These are phyloP conservation scores for Caenorhabditis plicata DNA, from an alignment of 2,888 invertebrate species.

Conservation along the genomic window DNA sequence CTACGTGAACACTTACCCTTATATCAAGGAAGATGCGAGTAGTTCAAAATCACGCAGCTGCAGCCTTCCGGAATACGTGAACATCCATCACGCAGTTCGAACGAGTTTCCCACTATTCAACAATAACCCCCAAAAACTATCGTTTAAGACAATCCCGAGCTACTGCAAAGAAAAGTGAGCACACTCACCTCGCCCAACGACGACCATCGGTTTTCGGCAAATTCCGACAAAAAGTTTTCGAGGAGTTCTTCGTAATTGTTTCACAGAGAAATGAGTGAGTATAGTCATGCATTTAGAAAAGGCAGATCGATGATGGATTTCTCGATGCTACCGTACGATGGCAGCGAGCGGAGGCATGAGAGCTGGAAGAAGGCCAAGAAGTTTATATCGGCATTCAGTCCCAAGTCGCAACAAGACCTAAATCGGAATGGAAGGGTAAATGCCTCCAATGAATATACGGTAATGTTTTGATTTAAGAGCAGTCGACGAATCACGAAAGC, in stretches of 20 bases:
- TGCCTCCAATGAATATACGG: background rate
- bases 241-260: background rate
- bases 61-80: constrained; percentile 35
- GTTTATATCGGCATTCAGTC: constrained; percentile 44
- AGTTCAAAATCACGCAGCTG: constrained; percentile 28
- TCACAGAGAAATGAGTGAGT: background rate
- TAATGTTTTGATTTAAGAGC: constrained; percentile 1
- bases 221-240: constrained; percentile 4
- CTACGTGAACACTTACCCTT: no score
- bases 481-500: constrained; percentile 21
- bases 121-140: background rate
- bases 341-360: constrained; percentile 24
- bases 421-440: constrained; percentile 6
- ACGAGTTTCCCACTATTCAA: background rate
- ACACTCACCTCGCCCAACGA: constrained; percentile 22
- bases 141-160: constrained; percentile 10
- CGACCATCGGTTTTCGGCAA: constrained; percentile 12
- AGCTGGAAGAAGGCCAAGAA: constrained; percentile 43
- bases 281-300: constrained; percentile 14
- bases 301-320: constrained; percentile 42
- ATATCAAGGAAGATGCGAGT: no score
- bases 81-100: constrained; percentile 16
- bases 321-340: constrained; percentile 22
- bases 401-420: constrained; percentile 39
- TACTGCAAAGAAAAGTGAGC: constrained; percentile 29